A percentile compares a stretch with the other conserved stretches of the same genome.
phyloP scores from a whole-genome alignment of 2,113 vertebrate genomes.

The Muntiacus reevesi region DNA sequence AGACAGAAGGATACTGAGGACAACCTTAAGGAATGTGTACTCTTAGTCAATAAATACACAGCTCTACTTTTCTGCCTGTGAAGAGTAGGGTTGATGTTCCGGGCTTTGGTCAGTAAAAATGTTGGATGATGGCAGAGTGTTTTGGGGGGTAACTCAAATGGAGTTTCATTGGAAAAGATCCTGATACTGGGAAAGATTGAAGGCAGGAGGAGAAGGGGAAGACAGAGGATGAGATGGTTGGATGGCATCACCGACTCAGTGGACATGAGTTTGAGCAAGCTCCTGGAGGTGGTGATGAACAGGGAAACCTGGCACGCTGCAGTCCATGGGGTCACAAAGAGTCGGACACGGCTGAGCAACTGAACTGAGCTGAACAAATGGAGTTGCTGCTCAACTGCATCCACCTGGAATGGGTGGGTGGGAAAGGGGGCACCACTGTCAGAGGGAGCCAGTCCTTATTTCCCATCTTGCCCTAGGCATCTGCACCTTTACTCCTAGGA shows the following conservation, averaged over 20 bases:
- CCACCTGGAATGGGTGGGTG: neutral
- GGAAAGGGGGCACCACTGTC: neutral
- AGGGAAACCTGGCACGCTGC: neutral
- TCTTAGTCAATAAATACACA: neutral
- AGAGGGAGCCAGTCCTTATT: neutral
- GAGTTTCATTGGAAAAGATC: neutral
- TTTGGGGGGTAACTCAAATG: neutral
- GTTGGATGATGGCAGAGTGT: neutral
- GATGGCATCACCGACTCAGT: neutral
- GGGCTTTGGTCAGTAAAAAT: neutral
- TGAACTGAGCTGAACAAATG: neutral
- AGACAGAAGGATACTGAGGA: neutral
- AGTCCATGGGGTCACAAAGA: neutral
- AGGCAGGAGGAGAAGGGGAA: neutral
- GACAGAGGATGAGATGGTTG: neutral
- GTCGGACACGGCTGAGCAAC: neutral
- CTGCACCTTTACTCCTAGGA: neutral
- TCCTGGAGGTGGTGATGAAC: neutral
- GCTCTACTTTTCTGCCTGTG: neutral
- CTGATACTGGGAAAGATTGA: neutral
- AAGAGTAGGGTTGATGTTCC: neutral
- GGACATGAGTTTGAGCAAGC: neutral
- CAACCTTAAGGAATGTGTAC: neutral
- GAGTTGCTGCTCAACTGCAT: neutral
- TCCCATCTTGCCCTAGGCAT: neutral